Evolutionary conservation across 2,797 vertebrate genomes (phyloP).

Genomic region (Eleutherodactylus coqui): DNA sequence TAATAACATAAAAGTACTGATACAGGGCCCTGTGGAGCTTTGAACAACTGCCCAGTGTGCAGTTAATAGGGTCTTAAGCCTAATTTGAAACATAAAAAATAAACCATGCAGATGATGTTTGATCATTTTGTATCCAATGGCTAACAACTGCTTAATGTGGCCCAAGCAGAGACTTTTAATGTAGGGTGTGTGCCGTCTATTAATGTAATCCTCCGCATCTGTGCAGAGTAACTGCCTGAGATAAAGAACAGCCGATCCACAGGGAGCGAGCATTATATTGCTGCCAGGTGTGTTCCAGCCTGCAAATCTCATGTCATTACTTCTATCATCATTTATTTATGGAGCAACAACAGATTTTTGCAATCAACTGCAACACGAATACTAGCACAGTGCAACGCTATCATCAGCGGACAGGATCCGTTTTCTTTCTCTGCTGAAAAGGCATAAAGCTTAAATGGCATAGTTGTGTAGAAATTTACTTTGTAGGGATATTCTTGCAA

Average conservation of each 20-base stretch:
- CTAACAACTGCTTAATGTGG: constrained; percentile 54
- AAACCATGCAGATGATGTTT: constrained; percentile 53
- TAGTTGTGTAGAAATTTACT: no score
- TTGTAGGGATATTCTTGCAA: no score
- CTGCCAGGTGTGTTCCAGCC: constrained; percentile 33
- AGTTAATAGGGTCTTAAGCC: constrained; percentile 57
- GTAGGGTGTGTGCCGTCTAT: constrained; percentile 52
- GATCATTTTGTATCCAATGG: constrained; percentile 57
- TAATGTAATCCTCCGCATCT: constrained; percentile 38
- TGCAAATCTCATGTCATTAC: constrained; percentile 35
- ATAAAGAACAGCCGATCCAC: constrained; percentile 48
- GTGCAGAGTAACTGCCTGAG: constrained; percentile 29
- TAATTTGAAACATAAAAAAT: constrained; percentile 61
- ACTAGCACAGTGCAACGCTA: background rate
- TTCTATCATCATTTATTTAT: constrained; percentile 48
- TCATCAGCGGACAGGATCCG: background rate
- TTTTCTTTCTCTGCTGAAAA: background rate
- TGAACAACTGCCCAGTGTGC: constrained; percentile 47
- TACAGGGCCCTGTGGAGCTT: constrained; percentile 42
- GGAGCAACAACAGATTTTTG: constrained; percentile 26
- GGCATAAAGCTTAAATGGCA: background rate
- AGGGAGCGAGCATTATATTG: constrained; percentile 39
- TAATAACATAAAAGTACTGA: constrained; percentile 50
- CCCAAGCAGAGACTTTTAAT: constrained; percentile 55
- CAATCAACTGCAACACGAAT: background rate